phyloP scores from a whole-genome alignment of 2,797 vertebrate genomes.

The Siniperca scherzeri region DNA sequence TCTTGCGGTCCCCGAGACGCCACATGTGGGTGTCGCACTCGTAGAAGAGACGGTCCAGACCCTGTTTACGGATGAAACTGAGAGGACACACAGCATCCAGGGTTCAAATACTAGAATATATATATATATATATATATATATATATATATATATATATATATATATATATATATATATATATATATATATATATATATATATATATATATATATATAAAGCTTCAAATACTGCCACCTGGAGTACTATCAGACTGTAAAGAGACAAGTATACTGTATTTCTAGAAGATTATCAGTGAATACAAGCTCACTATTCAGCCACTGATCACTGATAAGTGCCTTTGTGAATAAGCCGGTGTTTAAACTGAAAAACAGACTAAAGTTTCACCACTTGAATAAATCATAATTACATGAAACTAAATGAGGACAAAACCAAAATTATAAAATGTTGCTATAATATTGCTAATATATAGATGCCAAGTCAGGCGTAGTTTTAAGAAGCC shows the following conservation, averaged over 20 bases:
- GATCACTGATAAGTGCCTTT: background rate
- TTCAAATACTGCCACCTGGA: background rate
- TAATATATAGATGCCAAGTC: background rate
- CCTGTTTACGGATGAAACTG: conserved; percentile 98
- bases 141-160: no score
- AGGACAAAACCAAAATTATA: background rate
- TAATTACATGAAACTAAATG: background rate
- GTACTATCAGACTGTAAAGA: background rate
- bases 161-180: no score
- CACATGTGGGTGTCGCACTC: conserved; percentile 99
- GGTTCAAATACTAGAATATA: no score
- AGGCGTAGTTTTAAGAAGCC: background rate
- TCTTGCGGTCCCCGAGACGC: conserved; percentile 95
- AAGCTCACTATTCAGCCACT: background rate
- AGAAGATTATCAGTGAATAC: background rate
- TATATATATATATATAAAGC: no score
- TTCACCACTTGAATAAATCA: background rate
- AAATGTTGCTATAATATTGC: no score
- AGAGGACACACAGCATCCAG: background rate
- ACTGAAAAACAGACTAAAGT: background rate
- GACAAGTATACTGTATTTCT: background rate
- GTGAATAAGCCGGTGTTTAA: background rate
- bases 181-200: no score
- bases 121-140: no score
- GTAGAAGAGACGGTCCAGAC: conserved; percentile 95